Percentiles rank a stretch among this genome's conserved stretches.
Evolutionary conservation across 2,797 vertebrate genomes (phyloP).

Genomic region (Geotrypetes seraphini): DNA sequence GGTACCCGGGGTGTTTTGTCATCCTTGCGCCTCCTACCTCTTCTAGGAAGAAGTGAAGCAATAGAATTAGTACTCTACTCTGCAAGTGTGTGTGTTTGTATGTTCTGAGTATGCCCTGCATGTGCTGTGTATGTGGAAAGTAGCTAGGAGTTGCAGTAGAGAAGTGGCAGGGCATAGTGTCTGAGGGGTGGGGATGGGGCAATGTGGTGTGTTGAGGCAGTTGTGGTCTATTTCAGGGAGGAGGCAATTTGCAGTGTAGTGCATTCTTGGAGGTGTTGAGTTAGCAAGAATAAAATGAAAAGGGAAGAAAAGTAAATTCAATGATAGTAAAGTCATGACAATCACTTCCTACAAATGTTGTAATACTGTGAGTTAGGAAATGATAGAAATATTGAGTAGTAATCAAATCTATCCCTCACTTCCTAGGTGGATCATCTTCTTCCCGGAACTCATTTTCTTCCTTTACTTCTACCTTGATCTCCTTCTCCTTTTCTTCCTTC

Average conservation of each 20-base stretch:
- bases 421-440: constrained; percentile 80
- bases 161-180: too few species aligned
- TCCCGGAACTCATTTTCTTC: constrained; percentile 74
- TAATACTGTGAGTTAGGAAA: too few species aligned
- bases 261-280: too few species aligned
- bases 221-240: too few species aligned
- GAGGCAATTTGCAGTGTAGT: too few species aligned
- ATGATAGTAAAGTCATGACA: background rate
- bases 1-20: constrained; percentile 92
- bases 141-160: too few species aligned
- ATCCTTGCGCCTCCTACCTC: constrained; percentile 89
- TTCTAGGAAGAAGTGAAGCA: constrained; percentile 53
- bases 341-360: background rate
- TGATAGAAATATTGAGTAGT: background rate
- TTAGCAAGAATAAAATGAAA: background rate
- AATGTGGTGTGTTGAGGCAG: too few species aligned
- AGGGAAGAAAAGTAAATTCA: background rate
- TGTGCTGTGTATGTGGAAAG: too few species aligned
- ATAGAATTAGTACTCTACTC: background rate
- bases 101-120: too few species aligned
- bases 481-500: constrained; percentile 78
- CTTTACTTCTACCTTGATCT: constrained; percentile 76
- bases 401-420: constrained; percentile 58
- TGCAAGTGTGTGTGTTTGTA: too few species aligned
- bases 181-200: too few species aligned